Percentiles rank a stretch among this genome's conserved stretches.
These are phyloP conservation scores for Eristalinus sepulchralis DNA, from an alignment of 2,888 invertebrate species.

Conservation along the genomic window DNA sequence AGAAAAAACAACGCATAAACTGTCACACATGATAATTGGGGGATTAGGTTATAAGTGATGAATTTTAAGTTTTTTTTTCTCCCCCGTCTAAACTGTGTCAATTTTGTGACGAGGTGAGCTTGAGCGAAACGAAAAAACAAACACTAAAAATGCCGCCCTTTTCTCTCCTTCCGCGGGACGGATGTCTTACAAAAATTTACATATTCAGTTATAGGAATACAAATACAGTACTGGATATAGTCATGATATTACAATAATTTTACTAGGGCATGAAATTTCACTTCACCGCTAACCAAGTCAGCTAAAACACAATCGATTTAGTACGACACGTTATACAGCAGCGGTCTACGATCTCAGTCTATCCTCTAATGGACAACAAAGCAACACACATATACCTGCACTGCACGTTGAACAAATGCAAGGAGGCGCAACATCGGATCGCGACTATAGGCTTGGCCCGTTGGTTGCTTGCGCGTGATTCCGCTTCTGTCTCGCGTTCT, in stretches of 20 bases:
- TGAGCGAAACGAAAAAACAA: neutral
- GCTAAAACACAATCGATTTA: conserved; percentile 50
- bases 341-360: neutral
- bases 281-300: conserved; percentile 67
- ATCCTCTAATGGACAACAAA: conserved; percentile 6
- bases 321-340: neutral
- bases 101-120: too few relatives aligned
- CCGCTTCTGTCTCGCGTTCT: conserved; percentile 34
- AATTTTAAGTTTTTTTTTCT: neutral
- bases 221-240: conserved; percentile 13
- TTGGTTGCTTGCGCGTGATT: conserved; percentile 65
- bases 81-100: too few relatives aligned
- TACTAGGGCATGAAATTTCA: conserved; percentile 70
- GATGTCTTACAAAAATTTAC: neutral
- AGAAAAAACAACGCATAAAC: neutral
- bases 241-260: conserved; percentile 32
- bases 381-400: neutral
- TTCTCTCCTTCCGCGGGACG: neutral
- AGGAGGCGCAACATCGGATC: conserved; percentile 13
- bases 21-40: neutral
- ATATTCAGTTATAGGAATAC: conserved; percentile 1
- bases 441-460: conserved; percentile 39
- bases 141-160: too few relatives aligned
- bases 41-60: conserved; percentile 14
- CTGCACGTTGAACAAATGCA: conserved; percentile 4